phyloP scores from a whole-genome alignment of 2,113 vertebrate genomes.

The Benthochromis sp. region DNA sequence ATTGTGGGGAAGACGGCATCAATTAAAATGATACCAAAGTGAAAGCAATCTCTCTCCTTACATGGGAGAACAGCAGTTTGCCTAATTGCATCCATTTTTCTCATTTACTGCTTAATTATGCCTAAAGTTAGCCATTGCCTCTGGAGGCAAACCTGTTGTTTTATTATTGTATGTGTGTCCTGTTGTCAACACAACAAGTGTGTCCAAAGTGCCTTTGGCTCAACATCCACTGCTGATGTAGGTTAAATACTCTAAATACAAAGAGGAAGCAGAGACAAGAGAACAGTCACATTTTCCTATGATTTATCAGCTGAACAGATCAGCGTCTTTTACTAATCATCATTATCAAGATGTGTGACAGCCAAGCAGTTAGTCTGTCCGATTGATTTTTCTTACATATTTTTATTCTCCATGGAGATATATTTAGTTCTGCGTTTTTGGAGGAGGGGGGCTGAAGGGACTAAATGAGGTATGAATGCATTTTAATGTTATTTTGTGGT shows the following conservation, averaged over 20 bases:
- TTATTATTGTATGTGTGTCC: not conserved
- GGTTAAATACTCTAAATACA: not conserved
- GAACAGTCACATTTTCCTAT: too few relatives aligned
- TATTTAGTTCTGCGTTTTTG: not conserved
- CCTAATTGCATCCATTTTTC: not conserved
- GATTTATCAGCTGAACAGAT: not conserved
- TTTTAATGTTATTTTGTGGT: not conserved
- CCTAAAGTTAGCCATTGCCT: not conserved
- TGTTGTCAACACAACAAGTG: not conserved
- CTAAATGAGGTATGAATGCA: not conserved
- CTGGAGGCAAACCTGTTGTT: not conserved
- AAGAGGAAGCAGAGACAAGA: not conserved
- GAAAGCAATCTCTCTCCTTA: not conserved
- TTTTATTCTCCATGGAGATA: not conserved
- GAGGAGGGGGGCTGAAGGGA: not conserved
- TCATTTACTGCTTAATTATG: not conserved
- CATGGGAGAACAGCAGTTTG: not conserved
- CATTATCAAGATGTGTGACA: not conserved
- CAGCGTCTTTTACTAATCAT: not conserved
- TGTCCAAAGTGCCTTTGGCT: accelerated
- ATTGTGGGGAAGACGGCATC: not conserved
- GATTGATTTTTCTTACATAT: not conserved
- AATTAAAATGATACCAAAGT: not conserved
- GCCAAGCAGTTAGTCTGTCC: not conserved
- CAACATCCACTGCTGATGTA: not conserved